phyloP scores from a whole-genome alignment of 2,797 vertebrate genomes.

The Urosaurus nigricauda region DNA sequence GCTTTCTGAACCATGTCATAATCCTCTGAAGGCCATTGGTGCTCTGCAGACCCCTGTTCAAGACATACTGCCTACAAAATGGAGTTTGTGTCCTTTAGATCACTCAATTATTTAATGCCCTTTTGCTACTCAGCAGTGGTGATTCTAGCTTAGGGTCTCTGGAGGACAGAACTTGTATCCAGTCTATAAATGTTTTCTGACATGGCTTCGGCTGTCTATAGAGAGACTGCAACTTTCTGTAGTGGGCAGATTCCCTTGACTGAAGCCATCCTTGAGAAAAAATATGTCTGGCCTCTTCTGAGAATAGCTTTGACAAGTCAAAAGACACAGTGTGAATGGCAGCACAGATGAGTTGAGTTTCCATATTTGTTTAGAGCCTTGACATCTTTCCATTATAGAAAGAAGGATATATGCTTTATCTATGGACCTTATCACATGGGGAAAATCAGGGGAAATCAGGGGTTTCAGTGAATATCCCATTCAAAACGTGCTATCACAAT shows the following conservation, averaged over 20 bases:
- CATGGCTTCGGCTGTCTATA: not conserved
- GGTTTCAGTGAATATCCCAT: no score
- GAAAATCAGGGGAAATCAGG: no score
- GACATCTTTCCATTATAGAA: not conserved
- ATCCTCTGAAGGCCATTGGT: not conserved
- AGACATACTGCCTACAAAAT: conserved; percentile 36
- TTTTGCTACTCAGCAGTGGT: conserved; percentile 57
- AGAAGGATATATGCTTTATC: not conserved
- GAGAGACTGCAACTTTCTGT: not conserved
- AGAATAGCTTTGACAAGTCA: not conserved
- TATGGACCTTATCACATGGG: no score
- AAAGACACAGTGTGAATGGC: not conserved
- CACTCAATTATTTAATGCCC: conserved; percentile 61
- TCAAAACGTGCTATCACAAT: no score
- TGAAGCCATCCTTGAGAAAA: not conserved
- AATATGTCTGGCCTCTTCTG: not conserved
- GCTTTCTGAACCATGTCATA: not conserved
- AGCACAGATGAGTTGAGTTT: not conserved
- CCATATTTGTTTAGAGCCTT: not conserved
- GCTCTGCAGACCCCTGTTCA: conserved; percentile 20
- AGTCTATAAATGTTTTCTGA: conserved; percentile 47
- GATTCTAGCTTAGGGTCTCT: conserved; percentile 47
- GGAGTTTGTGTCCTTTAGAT: conserved; percentile 25
- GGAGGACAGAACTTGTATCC: conserved; percentile 49
- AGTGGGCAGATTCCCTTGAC: not conserved